A percentile compares a stretch with the other conserved stretches of the same genome.
These are phyloP conservation scores for Lampris megalopsis DNA, from an alignment of 2,113 vertebrate genomes.

Conservation along the genomic window DNA sequence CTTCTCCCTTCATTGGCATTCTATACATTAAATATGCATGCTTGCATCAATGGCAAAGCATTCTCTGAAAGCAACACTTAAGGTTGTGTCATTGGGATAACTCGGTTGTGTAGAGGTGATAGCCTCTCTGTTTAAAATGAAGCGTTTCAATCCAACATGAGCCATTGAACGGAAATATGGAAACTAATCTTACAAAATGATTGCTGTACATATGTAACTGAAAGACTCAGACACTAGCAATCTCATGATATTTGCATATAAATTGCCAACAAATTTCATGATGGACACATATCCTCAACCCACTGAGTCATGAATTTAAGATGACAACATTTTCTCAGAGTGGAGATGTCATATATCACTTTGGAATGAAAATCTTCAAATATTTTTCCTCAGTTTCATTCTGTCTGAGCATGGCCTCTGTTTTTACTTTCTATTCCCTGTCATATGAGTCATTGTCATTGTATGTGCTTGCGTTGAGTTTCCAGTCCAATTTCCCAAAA, in stretches of 20 bases:
- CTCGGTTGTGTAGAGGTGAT: neutral
- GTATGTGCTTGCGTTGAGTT: neutral
- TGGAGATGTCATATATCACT: neutral
- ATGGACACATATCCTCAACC: neutral
- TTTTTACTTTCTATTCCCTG: slow-evolving; percentile 33
- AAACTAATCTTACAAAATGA: neutral
- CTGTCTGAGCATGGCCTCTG: slow-evolving; percentile 12
- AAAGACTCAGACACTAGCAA: neutral
- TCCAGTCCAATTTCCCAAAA: neutral
- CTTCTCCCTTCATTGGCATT: neutral
- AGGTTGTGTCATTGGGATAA: neutral
- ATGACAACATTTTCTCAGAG: too few relatives aligned
- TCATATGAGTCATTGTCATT: slow-evolving; percentile 3
- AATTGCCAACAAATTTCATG: neutral
- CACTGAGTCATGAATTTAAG: too few relatives aligned
- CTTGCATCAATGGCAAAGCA: neutral
- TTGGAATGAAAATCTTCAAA: slow-evolving; percentile 35
- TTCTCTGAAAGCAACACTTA: neutral
- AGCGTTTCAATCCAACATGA: slow-evolving; percentile 40
- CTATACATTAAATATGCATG: neutral
- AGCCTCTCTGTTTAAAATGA: slow-evolving; percentile 17
- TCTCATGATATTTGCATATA: neutral
- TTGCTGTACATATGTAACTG: too few relatives aligned
- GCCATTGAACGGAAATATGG: too few relatives aligned
- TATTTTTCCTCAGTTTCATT: neutral